Percentiles rank a stretch among this genome's conserved stretches.
These are phyloP conservation scores for Rhodophaea formosa DNA, from an alignment of 2,888 invertebrate genomes.

Conservation along the genomic window DNA sequence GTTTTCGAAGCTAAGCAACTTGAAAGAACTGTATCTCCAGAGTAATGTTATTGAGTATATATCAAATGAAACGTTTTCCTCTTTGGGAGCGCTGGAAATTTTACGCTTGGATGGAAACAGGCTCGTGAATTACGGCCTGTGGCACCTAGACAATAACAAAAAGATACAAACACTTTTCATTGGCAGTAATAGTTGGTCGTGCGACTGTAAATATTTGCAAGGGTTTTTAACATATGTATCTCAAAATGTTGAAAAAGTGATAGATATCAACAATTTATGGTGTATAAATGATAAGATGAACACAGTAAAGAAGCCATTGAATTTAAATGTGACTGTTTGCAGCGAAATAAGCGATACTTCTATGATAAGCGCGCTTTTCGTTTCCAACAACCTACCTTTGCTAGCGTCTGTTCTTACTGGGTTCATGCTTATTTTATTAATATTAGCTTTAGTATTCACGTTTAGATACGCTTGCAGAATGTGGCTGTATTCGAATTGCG, in stretches of 20 bases:
- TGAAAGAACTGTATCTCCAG: conserved; percentile 92
- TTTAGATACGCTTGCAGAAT: conserved; percentile 93
- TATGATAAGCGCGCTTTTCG: conserved; percentile 89
- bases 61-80: conserved; percentile 89
- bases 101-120: conserved; percentile 93
- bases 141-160: conserved; percentile 87
- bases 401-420: conserved; percentile 89
- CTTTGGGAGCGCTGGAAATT: conserved; percentile 88
- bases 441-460: conserved; percentile 89
- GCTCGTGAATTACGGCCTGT: conserved; percentile 89
- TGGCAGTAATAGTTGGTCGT: conserved; percentile 93
- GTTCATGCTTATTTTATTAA: conserved; percentile 88
- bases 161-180: conserved; percentile 88
- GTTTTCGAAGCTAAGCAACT: conserved; percentile 89
- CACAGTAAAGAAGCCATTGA: conserved; percentile 86
- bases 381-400: conserved; percentile 91
- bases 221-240: conserved; percentile 90
- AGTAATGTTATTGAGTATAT: conserved; percentile 91
- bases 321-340: conserved; percentile 91
- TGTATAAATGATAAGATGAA: conserved; percentile 87
- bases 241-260: conserved; percentile 88
- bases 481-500: conserved; percentile 94
- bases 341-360: conserved; percentile 91
- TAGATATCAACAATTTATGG: conserved; percentile 88
- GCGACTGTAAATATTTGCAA: conserved; percentile 93